Evolutionary conservation across 1,140 invertebrate genomes (phyloP).

Genomic region (Drosophila bifasciata): DNA sequence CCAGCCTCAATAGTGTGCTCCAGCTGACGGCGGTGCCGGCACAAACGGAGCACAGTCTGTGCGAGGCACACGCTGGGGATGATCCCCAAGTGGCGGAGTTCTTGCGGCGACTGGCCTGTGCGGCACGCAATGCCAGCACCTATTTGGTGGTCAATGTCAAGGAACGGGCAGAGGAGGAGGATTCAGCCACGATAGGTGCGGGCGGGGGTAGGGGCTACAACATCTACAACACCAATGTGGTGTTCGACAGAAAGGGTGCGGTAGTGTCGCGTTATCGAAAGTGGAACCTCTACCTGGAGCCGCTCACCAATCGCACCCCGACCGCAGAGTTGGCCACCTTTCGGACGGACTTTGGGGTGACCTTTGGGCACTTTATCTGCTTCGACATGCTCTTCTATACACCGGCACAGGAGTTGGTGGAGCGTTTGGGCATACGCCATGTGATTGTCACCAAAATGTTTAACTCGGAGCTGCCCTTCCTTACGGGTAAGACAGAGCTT

Average conservation of each 20-base stretch:
- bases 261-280: constrained; percentile 89
- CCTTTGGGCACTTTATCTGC: constrained; percentile 91
- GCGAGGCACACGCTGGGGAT: not conserved
- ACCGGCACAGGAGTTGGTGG: constrained; percentile 84
- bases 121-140: constrained; percentile 42
- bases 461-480: constrained; percentile 89
- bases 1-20: constrained; percentile 83
- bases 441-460: constrained; percentile 90
- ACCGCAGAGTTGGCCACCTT: constrained; percentile 86
- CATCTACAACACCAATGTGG: constrained; percentile 90
- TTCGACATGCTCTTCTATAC: constrained; percentile 90
- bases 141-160: constrained; percentile 90
- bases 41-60: constrained; percentile 33
- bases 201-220: constrained; percentile 80
- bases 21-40: constrained; percentile 64
- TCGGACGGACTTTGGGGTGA: constrained; percentile 91
- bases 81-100: constrained; percentile 44
- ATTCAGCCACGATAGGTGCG: constrained; percentile 50
- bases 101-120: constrained; percentile 60
- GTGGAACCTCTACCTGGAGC: constrained; percentile 87
- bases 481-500: constrained; percentile 85
- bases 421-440: constrained; percentile 85
- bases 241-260: constrained; percentile 87
- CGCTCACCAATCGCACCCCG: constrained; percentile 52
- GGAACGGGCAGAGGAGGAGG: constrained; percentile 85